Percentiles rank a stretch among this genome's conserved stretches.
phyloP scores from a whole-genome alignment of 2,797 vertebrate genomes.

The Darevskia mixta region DNA sequence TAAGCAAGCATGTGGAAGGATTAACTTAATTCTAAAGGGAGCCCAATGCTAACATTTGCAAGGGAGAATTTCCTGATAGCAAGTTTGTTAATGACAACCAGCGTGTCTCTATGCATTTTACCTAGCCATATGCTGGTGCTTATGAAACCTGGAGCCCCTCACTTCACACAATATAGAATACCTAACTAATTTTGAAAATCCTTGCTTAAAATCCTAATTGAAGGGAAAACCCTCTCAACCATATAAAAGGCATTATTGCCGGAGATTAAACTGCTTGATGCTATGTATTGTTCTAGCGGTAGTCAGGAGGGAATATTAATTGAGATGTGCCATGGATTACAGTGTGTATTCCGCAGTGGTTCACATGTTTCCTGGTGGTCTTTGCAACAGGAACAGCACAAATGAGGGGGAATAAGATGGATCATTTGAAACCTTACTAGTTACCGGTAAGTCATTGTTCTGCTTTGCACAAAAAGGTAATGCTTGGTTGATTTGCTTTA shows the following conservation, averaged over 20 bases:
- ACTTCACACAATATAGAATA: conserved; percentile 69
- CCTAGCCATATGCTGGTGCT: conserved; percentile 59
- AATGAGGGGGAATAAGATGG: conserved; percentile 87
- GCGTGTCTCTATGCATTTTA: conserved; percentile 57
- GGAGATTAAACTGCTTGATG: conserved; percentile 96
- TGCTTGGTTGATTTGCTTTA: conserved; percentile 97
- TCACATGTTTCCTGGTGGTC: conserved; percentile 97
- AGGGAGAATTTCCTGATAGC: conserved; percentile 67
- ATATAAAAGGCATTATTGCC: conserved; percentile 89
- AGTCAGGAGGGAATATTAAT: conserved; percentile 93
- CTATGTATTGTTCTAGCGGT: conserved; percentile 92
- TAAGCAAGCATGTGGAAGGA: conserved; percentile 62
- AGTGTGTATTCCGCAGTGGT: conserved; percentile 85
- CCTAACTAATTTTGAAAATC: conserved; percentile 83
- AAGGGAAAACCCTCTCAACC: conserved; percentile 80
- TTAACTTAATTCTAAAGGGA: conserved; percentile 66
- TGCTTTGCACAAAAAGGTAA: conserved; percentile 91
- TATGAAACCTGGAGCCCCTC: conserved; percentile 65
- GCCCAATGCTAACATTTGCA: conserved; percentile 39
- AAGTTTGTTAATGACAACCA: conserved; percentile 55
- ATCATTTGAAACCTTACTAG: conserved; percentile 90
- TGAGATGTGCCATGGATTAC: conserved; percentile 93
- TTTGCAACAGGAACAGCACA: conserved; percentile 88
- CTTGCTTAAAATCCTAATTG: conserved; percentile 78
- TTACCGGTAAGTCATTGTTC: conserved; percentile 95